Evolutionary conservation across 1,140 invertebrate genomes (phyloP).

Genomic region (Magallana ariakensis): DNA sequence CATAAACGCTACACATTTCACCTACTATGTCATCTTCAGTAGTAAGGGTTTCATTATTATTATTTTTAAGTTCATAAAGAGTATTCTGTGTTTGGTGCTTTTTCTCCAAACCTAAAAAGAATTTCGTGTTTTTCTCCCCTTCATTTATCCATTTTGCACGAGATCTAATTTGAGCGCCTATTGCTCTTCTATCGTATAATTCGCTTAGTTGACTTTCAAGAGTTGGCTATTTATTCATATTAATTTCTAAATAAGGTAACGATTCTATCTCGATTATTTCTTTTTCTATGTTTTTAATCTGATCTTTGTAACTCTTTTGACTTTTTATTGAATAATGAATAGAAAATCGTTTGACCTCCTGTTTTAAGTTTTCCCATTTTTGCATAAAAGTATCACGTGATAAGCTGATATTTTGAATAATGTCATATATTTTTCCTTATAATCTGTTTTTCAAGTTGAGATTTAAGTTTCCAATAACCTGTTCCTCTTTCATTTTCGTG

Average conservation of each 20-base stretch:
- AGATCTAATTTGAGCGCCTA: constrained; percentile 5
- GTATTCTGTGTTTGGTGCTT: neutral
- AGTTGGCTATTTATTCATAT: neutral
- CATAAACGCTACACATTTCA: neutral
- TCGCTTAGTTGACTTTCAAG: neutral
- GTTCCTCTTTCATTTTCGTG: neutral
- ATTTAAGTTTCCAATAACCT: constrained; percentile 11
- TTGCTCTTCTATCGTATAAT: neutral
- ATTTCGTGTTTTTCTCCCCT: constrained; percentile 19
- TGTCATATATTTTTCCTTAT: neutral
- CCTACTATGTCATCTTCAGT: neutral
- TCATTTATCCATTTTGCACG: constrained; percentile 23
- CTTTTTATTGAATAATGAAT: neutral
- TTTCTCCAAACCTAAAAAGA: constrained; percentile 2
- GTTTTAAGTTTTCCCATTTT: too few species aligned
- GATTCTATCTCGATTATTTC: neutral
- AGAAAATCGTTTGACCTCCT: neutral
- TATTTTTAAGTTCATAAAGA: neutral
- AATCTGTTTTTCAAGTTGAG: neutral
- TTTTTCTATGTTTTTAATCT: neutral
- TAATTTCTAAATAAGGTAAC: neutral
- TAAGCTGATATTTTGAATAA: neutral
- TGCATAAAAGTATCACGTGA: too few species aligned
- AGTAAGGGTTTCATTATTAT: neutral
- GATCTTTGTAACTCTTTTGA: neutral